Evolutionary conservation across 1,140 invertebrate genomes (phyloP).

Genomic region (Drosophila littoralis): DNA sequence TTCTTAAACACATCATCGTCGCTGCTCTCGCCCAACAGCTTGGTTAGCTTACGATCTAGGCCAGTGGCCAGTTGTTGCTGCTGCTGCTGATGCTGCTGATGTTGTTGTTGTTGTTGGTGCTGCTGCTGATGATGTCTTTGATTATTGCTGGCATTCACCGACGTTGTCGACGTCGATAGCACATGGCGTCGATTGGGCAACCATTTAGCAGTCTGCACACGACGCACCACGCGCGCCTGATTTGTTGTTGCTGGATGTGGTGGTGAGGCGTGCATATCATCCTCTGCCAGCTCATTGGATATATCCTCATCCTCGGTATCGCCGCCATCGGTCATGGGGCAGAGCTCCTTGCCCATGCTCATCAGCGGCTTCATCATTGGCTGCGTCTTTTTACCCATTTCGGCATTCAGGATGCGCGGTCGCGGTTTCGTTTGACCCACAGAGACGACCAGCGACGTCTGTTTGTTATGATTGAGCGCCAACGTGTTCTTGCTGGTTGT

Average conservation of each 20-base stretch:
- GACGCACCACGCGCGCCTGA: constrained; percentile 25
- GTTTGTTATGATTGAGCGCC: constrained; percentile 29
- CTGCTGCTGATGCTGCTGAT: constrained; percentile 8
- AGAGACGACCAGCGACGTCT: background rate
- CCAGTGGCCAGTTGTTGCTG: constrained; percentile 2
- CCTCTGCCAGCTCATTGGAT: constrained; percentile 37
- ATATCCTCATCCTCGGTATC: constrained; percentile 65
- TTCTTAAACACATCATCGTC: constrained; percentile 64
- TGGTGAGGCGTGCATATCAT: constrained; percentile 41
- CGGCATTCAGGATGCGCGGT: constrained; percentile 77
- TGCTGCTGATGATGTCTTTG: constrained; percentile 20
- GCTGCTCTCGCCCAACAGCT: constrained; percentile 48
- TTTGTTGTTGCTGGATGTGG: background rate
- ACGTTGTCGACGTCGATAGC: constrained; percentile 50
- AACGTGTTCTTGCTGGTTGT: constrained; percentile 25
- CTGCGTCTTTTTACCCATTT: constrained; percentile 71
- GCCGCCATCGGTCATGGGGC: constrained; percentile 41
- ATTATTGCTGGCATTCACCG: constrained; percentile 45
- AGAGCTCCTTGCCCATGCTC: constrained; percentile 73
- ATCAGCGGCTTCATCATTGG: constrained; percentile 73
- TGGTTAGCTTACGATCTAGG: constrained; percentile 51
- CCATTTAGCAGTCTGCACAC: constrained; percentile 31
- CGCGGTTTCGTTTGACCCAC: constrained; percentile 58
- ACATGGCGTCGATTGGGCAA: constrained; percentile 30
- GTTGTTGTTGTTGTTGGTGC: background rate